These are phyloP conservation scores for Struthio camelus DNA, from an alignment of 2,113 vertebrate species.

Conservation along the genomic window DNA sequence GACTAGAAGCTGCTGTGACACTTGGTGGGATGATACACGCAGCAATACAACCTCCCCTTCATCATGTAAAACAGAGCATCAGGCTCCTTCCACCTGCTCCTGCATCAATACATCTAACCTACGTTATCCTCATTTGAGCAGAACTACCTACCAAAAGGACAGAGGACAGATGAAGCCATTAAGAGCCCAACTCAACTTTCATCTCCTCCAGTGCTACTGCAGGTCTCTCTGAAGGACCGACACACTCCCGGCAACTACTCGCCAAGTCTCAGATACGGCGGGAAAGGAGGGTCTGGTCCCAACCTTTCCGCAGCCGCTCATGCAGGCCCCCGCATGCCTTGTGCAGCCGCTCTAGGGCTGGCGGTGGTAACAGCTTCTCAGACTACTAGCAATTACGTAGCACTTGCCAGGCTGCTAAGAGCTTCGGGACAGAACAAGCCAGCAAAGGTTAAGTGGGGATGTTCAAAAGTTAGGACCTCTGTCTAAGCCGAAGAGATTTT, in stretches of 20 bases:
- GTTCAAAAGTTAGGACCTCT: not conserved
- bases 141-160: not conserved
- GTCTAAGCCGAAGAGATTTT: not conserved
- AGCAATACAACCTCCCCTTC: not conserved
- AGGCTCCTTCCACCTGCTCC: not conserved
- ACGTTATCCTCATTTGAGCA: not conserved
- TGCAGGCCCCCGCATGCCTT: not conserved
- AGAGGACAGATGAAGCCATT: not conserved
- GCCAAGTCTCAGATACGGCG: not conserved
- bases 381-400: not conserved
- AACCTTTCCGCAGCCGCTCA: not conserved
- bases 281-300: not conserved
- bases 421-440: not conserved
- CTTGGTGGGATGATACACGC: not conserved
- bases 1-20: not conserved
- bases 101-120: not conserved
- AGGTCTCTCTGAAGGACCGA: not conserved
- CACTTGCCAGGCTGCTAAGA: not conserved
- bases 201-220: not conserved
- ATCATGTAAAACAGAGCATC: not conserved
- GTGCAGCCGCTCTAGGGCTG: not conserved
- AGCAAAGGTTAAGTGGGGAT: not conserved
- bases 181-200: not conserved
- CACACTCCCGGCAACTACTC: accelerated
- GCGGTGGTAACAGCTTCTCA: not conserved